Base-by-base conservation (phyloP, 2,797 vertebrate genomes). In the Chloroceryle inda region DNA sequence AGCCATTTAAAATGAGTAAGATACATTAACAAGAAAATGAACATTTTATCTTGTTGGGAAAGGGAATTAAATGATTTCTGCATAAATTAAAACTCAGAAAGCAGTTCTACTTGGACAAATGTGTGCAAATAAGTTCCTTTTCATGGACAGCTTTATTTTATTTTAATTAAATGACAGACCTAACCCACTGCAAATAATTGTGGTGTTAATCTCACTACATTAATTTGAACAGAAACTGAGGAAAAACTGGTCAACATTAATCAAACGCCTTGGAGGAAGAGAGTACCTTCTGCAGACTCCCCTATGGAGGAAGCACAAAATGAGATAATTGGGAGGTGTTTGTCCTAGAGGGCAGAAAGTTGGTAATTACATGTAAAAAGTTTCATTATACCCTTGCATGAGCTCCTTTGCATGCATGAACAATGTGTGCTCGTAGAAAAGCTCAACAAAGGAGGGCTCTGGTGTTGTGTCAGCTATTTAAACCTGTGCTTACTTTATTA, bases 161-260 rank as follows among this genome's bases (percentile, higher is more conserved):
- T 94, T 97, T 95, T 96, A 97, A 96, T 97, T 97, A 97, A 97
- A 95, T n/a, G 47, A 79, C 71, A 96, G 72, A 59, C 27, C 95
- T 38, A 85, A 76, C 23, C 50, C 73, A 86, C 72, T 94, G 85
- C 68, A 95, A 97, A 97, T 97, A 97, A 97, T 78, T 94, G 66
- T 74, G 71, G 56, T 92, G 92, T 94, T 97, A 96, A 96, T 97
- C 84, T 97, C 73, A 81, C 79, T 88, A 77, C 61, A 87, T 89
- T 96, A 86, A 89, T 97, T 96, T 97, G 91, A 96, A 94, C 64
- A 85, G 92, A 94, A 97, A 96, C 47, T 77, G 83, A 86, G 78
- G 56, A 78, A 97, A 96, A 96, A 72, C 37, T 94, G 92, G 88
- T 95, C 97, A 96, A 77, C 94, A 73, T 91, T 96, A 97, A 94